Evolutionary conservation across 2,888 invertebrate genomes (phyloP).

Genomic region (Leptarthrus brevirostris): DNA sequence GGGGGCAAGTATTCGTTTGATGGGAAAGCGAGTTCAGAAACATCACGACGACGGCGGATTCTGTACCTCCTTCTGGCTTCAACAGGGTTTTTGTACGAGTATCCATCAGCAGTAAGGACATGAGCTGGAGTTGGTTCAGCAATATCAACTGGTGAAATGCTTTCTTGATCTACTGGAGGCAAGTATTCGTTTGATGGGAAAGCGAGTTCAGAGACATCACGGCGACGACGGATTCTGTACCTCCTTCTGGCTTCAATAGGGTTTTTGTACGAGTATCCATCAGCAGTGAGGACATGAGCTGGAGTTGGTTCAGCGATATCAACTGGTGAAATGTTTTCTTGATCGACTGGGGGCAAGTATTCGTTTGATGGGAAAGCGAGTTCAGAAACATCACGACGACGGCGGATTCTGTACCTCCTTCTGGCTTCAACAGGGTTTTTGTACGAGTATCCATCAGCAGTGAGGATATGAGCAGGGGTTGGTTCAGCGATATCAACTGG

Average conservation of each 20-base stretch:
- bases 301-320: no score
- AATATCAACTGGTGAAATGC: neutral
- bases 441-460: slow-evolving; percentile 31
- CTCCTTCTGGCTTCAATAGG: no score
- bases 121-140: no score
- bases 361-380: slow-evolving; percentile 13
- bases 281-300: no score
- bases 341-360: slow-evolving; percentile 1
- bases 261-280: no score
- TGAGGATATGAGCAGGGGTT: neutral
- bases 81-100: neutral
- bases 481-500: no score
- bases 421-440: neutral
- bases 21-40: slow-evolving; percentile 25
- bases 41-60: slow-evolving; percentile 17
- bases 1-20: slow-evolving; percentile 40
- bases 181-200: no score
- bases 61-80: neutral
- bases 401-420: slow-evolving; percentile 25
- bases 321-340: neutral
- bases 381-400: slow-evolving; percentile 39
- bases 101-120: no score
- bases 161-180: no score
- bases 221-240: no score
- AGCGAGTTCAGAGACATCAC: no score